These are phyloP conservation scores for Neomonachus schauinslandi DNA, from an alignment of 2,113 vertebrate genomes.

Conservation along the genomic window DNA sequence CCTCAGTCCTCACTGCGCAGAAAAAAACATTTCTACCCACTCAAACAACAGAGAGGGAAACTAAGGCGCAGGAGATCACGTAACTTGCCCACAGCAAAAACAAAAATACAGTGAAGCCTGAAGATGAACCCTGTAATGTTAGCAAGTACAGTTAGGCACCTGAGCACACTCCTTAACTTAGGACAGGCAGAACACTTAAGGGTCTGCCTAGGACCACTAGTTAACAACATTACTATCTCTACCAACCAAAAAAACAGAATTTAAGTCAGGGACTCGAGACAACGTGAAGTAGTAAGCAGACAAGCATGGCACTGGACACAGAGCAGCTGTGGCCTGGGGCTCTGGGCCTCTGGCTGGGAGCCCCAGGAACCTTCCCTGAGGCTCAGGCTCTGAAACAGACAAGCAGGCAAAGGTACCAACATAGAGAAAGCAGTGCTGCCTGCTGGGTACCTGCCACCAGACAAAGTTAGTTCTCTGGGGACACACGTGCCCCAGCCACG, in stretches of 20 bases:
- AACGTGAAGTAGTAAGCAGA: fast-evolving
- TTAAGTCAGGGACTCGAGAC: not conserved
- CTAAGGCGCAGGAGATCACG: fast-evolving
- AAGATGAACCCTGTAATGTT: not conserved
- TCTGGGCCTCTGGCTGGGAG: not conserved
- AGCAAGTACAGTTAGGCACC: not conserved
- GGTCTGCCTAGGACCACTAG: not conserved
- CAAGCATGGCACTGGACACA: fast-evolving
- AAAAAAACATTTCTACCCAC: not conserved
- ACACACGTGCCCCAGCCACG: not conserved
- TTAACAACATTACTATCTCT: fast-evolving
- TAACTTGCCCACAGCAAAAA: not conserved
- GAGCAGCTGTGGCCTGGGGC: not conserved
- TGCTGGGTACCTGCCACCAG: not conserved
- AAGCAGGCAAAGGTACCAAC: not conserved
- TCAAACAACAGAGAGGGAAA: not conserved
- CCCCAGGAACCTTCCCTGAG: not conserved
- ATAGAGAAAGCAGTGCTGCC: not conserved
- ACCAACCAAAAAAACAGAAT: fast-evolving
- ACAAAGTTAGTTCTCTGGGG: not conserved
- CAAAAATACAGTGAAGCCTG: not conserved
- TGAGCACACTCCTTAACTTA: fast-evolving
- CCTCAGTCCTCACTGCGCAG: not conserved
- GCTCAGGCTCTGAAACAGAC: not conserved
- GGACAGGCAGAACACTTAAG: not conserved